Base-by-base conservation (phyloP, 1,140 invertebrate species). In the Drosophila ironensis region DNA sequence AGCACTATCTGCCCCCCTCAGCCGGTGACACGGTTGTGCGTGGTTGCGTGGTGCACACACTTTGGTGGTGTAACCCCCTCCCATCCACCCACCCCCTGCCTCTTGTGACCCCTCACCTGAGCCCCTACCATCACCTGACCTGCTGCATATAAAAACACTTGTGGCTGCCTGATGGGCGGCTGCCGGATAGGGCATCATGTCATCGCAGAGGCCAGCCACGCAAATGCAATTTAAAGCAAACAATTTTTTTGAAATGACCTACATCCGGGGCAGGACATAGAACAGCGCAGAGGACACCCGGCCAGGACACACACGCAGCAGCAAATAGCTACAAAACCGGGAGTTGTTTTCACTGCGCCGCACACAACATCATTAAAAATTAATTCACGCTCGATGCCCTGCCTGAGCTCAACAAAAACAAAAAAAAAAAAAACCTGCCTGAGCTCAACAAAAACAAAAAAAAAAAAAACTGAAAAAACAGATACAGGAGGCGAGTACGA, bases 221-320 rank as follows among this genome's bases (percentile, higher is more conserved):
- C 70, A 86, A 86, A 86, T 84, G 74, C 80, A 80, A 86, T 86
- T 86, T 86, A 86, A 86, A 72, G 80, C 80, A 86, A 86, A 86
- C 80, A 68, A 72, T 86, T 86, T 86, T 33, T 86, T 72, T 80
- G 71, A 75, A 86, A 86, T 86, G 80, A 86, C 80, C 80, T 80
- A 86, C 80, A 80, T 86, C 80, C 80, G 81, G 54, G 51, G 27
- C 52, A 60, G 69, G 51, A 54, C 69, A 37, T 5, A 16, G 33
- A 14, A 14, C 33, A 22, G 20, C 2, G 5, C 20, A 17, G 5
- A 37, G 33, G 33, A 17, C 33, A 16, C 30, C 4, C 6, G 33
- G 14, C 5, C 5, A 30, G 28, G 28, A 33, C 11, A 72, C 45
- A 66, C 46, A 54, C 72, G 56, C 64, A 54, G 63, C 64, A 38